Conservation (phyloP, 2,113 vertebrate species). For the Catharus minimus region DNA sequence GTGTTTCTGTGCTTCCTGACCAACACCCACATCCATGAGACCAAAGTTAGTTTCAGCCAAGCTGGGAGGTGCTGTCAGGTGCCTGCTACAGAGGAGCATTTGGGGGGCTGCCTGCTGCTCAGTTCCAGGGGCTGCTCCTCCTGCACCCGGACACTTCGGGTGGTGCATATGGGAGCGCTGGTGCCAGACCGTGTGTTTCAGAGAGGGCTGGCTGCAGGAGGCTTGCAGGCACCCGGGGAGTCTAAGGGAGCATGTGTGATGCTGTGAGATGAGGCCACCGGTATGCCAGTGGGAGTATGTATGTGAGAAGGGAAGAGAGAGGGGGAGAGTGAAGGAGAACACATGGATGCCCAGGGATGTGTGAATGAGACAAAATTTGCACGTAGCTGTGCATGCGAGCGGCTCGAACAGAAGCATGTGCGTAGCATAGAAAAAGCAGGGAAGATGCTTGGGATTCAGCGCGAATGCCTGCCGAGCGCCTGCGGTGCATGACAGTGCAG, state of each 20-base stretch:
- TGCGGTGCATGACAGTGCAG: constrained; percentile 55
- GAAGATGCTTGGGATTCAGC: constrained; percentile 53
- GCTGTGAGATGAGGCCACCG: constrained; percentile 38
- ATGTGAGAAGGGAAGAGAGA: constrained; percentile 45
- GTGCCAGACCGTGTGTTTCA: neutral
- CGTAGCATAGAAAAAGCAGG: constrained; percentile 22
- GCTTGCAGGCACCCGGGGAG: neutral
- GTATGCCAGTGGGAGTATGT: neutral
- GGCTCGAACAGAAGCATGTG: neutral
- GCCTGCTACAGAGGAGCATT: neutral
- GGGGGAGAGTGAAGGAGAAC: constrained; percentile 58
- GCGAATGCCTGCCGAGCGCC: neutral
- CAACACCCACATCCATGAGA: neutral
- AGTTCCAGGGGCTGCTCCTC: neutral
- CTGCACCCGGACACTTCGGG: rapidly evolving
- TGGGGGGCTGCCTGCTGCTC: neutral
- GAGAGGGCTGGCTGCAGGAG: constrained; percentile 3
- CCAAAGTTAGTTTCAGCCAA: neutral
- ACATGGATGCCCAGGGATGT: constrained; percentile 51
- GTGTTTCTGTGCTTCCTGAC: neutral
- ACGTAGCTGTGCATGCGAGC: neutral
- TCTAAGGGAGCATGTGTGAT: constrained; percentile 17
- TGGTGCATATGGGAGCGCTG: neutral
- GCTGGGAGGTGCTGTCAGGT: neutral
- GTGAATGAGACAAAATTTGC: constrained; percentile 52